phyloP scores from a whole-genome alignment of 2,888 invertebrate species.

The Tenthredo amoena region DNA sequence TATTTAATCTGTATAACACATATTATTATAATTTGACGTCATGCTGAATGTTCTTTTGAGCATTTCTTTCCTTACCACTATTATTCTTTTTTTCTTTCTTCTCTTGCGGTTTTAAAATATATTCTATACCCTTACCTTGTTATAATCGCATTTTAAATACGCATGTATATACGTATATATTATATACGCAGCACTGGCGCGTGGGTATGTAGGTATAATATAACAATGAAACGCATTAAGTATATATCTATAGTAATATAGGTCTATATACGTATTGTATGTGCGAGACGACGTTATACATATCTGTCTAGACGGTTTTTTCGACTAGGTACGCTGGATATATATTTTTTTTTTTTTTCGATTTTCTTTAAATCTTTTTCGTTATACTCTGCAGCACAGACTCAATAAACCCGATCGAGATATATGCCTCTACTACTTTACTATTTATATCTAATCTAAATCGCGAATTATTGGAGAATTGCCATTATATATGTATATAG shows the following conservation, averaged over 20 bases:
- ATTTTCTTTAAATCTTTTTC: not conserved
- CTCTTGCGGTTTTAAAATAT: too few species aligned
- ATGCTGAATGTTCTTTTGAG: too few species aligned
- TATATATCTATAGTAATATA: not conserved
- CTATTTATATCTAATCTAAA: not conserved
- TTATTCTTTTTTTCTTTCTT: too few species aligned
- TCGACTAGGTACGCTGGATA: not conserved
- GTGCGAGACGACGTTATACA: not conserved
- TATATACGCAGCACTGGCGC: not conserved
- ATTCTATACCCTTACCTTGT: too few species aligned
- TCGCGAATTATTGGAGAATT: not conserved
- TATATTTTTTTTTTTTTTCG: not conserved
- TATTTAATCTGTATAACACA: too few species aligned
- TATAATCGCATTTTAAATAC: not conserved
- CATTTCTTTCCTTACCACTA: too few species aligned
- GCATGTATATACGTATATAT: not conserved
- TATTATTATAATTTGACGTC: too few species aligned
- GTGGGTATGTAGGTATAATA: not conserved
- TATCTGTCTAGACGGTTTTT: conserved; percentile 29
- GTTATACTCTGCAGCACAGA: not conserved
- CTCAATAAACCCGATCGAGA: not conserved
- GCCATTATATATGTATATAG: not conserved
- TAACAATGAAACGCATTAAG: not conserved
- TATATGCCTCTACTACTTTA: not conserved
- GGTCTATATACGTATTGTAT: not conserved